Evolutionary conservation across 2,888 invertebrate species (phyloP).

Genomic region (Nasonovia ribisnigri): DNA sequence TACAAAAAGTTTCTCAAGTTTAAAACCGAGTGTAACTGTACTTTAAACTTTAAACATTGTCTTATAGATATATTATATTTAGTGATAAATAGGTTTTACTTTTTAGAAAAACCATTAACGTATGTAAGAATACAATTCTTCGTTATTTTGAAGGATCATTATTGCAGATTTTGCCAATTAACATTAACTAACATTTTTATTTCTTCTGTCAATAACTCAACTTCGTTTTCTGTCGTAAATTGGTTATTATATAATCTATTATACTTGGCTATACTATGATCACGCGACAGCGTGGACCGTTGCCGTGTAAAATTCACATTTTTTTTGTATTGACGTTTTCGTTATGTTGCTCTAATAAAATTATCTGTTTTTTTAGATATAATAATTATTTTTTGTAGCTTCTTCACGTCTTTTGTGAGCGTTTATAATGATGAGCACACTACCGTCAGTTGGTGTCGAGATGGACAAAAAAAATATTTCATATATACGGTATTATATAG

Average conservation of each 20-base stretch:
- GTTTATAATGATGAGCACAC: neutral
- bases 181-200: neutral
- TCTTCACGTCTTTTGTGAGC: neutral
- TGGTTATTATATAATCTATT: neutral
- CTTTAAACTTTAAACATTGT: neutral
- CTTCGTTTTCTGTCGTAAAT: neutral
- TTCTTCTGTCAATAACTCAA: neutral
- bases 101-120: neutral
- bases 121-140: neutral
- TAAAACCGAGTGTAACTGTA: neutral
- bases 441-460: neutral
- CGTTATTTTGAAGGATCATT: neutral
- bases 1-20: neutral
- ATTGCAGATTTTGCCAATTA: neutral
- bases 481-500: neutral
- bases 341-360: neutral
- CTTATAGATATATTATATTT: neutral
- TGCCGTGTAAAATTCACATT: neutral
- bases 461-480: neutral
- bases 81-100: neutral
- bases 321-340: neutral
- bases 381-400: neutral
- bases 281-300: neutral
- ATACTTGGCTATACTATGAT: neutral
- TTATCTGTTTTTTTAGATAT: neutral